phyloP scores from a whole-genome alignment of 2,113 vertebrate species.

The Albula glossodonta region DNA sequence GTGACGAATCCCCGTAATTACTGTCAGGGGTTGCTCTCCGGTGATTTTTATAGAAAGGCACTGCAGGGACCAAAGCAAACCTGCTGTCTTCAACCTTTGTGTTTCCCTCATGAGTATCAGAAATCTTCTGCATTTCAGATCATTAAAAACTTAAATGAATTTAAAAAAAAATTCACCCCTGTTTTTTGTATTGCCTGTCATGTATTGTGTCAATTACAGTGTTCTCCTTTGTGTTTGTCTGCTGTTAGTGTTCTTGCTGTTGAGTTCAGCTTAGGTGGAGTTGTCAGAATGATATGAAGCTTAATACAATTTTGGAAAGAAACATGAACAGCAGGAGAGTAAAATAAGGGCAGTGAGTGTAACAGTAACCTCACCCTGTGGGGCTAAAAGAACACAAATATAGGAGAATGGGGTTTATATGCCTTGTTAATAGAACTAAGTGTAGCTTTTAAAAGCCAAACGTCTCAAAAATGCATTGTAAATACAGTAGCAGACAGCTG shows the following conservation, averaged over 20 bases:
- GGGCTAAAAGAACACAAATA: conserved; percentile 25
- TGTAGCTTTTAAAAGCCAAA: conserved; percentile 24
- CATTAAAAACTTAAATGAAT: neutral
- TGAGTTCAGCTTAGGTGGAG: neutral
- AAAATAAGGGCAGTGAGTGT: conserved; percentile 20
- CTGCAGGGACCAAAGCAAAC: neutral
- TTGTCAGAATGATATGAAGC: neutral
- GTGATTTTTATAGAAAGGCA: no score
- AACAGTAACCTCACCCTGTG: conserved; percentile 22
- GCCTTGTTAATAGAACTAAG: neutral
- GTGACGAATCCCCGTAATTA: neutral
- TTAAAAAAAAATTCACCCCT: neutral
- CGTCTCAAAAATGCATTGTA: neutral
- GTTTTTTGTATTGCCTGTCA: neutral
- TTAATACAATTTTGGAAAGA: neutral
- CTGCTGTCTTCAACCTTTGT: neutral
- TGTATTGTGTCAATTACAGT: neutral
- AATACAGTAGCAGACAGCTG: neutral
- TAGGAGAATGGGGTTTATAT: conserved; percentile 16
- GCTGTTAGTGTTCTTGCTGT: neutral
- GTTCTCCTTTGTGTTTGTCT: neutral
- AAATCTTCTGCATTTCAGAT: neutral
- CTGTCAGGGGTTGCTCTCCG: neutral
- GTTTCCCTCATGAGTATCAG: neutral
- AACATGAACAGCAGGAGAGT: neutral